Evolutionary conservation across 2,797 vertebrate species (phyloP).

Genomic region (Urosaurus nigricauda): DNA sequence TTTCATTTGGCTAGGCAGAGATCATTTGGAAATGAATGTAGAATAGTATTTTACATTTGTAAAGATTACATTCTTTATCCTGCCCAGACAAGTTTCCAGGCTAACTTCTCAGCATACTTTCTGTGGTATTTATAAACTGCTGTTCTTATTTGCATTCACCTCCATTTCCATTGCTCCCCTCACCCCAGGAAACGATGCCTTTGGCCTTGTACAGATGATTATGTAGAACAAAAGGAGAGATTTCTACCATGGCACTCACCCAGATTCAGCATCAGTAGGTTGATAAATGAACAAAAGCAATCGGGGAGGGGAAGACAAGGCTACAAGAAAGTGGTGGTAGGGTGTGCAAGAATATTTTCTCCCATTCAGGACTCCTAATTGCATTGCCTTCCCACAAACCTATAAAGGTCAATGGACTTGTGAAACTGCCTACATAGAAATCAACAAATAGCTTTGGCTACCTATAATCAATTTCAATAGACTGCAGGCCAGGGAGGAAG

Average conservation of each 20-base stretch:
- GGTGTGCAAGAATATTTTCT: background rate
- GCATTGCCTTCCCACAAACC: background rate
- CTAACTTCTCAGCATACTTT: background rate
- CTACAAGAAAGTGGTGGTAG: too few relatives aligned
- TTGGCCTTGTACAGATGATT: slow-evolving; percentile 1
- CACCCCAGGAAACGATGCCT: background rate
- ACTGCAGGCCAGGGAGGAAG: background rate
- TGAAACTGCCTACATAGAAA: slow-evolving; percentile 1
- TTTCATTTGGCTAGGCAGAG: background rate
- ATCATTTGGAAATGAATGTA: background rate
- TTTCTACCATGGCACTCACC: background rate
- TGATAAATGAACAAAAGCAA: slow-evolving; percentile 11
- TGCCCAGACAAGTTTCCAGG: background rate
- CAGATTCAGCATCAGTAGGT: background rate
- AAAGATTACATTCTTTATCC: background rate
- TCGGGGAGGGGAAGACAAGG: background rate
- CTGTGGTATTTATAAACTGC: background rate
- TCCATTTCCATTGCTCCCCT: background rate
- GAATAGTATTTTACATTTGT: background rate
- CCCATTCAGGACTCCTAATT: slow-evolving; percentile 17
- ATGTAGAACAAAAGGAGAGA: background rate
- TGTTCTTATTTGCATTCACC: background rate
- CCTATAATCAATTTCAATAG: slow-evolving; percentile 25
- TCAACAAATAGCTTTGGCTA: slow-evolving; percentile 6
- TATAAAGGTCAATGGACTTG: slow-evolving; percentile 24